Base-by-base conservation (phyloP, 2,888 invertebrate genomes). In the Hirudinaria manillensis region DNA sequence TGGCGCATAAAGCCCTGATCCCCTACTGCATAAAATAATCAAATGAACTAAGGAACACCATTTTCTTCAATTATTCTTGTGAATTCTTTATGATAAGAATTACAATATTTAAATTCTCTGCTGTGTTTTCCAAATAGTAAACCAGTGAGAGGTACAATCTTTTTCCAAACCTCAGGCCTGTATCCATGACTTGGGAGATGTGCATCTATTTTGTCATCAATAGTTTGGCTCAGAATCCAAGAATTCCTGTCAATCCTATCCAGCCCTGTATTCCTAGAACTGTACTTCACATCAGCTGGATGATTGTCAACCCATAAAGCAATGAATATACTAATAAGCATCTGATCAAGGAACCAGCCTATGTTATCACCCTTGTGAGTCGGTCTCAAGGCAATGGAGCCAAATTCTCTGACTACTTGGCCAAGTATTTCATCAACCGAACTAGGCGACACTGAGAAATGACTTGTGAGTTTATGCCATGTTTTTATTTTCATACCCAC, bases 281-380 rank as follows among this genome's bases (percentile, higher is more conserved):
- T 68, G 56, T 75, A 76, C 24, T 73, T 66, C 32, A 77, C 70
- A 27, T 53, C 32, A 27, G 16, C 45, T 19, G 51, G 65, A 55
- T 55, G 36, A n/a, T 51, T 53, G 36, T 53, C n/a, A 51, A 21
- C 32, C 72, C 71, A 72, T 16, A 66, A 53, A 0, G 29, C 36
- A 36, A 77, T 65, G 13, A 75, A 67, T 13, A 77, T 72, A 34
- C 75, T 76, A 24, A 75, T 51, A 70, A 73, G 34, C 56, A 74
- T 38, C 53, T 78, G 78, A 32, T 78, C 78, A 51, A 78, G 34
- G 65, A 65, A 78, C 78, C 78, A 78, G 3, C 78, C 78, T 6
- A 51, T 19, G 29, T 77, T 78, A 21, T 78, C 77, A 6, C 78
- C 78, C 36, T 78, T 78, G 27, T 21, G 45, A 10, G 76, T 75